These are phyloP conservation scores for Timandra comae DNA, from an alignment of 2,888 invertebrate genomes.

Conservation along the genomic window DNA sequence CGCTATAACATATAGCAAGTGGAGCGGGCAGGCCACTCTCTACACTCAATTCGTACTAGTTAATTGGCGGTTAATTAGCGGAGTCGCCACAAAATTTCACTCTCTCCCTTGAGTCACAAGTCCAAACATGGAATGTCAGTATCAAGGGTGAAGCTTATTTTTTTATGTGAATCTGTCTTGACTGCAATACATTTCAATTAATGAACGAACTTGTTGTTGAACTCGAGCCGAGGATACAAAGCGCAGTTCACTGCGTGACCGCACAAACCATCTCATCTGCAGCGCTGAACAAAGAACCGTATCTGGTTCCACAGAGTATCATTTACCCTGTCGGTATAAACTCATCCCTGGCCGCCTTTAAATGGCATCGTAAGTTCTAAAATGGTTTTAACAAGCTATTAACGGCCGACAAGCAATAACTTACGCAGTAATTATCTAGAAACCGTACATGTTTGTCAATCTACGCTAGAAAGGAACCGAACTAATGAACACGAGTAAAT, in stretches of 20 bases:
- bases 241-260: constrained; percentile 2
- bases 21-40: constrained; percentile 72
- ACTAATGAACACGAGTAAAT: constrained; percentile 1
- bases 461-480: constrained; percentile 3
- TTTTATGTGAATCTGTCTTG: too few relatives aligned
- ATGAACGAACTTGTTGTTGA: too few relatives aligned
- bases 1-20: constrained; percentile 71
- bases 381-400: constrained; percentile 12
- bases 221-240: too few relatives aligned
- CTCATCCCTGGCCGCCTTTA: constrained; percentile 5
- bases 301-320: constrained; percentile 9
- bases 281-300: constrained; percentile 14
- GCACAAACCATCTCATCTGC: constrained; percentile 9
- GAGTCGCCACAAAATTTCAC: constrained; percentile 52
- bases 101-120: constrained; percentile 39
- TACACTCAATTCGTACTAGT: constrained; percentile 63
- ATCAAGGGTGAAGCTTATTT: too few relatives aligned
- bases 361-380: constrained; percentile 9
- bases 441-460: constrained; percentile 2
- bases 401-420: constrained; percentile 10
- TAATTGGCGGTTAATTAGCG: constrained; percentile 66
- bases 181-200: too few relatives aligned
- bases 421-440: constrained; percentile 10
- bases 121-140: too few relatives aligned
- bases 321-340: constrained; percentile 13